Evolutionary conservation across 2,888 invertebrate species (phyloP).

Genomic region (Lordiphosa fenestrarum): DNA sequence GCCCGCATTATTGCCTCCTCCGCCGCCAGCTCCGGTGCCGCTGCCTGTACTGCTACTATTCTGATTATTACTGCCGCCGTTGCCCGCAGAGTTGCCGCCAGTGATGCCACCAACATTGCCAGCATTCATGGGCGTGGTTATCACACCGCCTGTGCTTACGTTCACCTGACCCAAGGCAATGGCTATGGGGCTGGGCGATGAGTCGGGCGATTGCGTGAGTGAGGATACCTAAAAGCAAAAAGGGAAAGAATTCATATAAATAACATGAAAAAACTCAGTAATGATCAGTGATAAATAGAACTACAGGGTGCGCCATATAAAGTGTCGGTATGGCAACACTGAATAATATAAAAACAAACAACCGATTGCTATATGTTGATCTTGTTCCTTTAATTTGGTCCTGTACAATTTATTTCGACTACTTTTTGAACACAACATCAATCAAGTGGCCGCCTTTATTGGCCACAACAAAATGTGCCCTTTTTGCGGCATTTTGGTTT

Average conservation of each 20-base stretch:
- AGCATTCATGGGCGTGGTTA: constrained; percentile 80
- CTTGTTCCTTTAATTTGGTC: too few species aligned
- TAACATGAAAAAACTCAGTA: neutral
- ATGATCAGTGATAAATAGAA: too few species aligned
- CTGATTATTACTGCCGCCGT: constrained; percentile 43
- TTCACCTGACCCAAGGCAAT: constrained; percentile 85
- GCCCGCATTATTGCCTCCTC: constrained; percentile 75
- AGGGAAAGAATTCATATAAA: constrained; percentile 3
- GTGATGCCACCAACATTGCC: constrained; percentile 78
- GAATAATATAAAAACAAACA: too few species aligned
- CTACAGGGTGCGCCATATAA: too few species aligned
- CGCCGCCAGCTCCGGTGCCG: constrained; percentile 65
- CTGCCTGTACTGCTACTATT: constrained; percentile 70
- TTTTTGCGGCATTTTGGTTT: too few species aligned
- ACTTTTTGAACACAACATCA: too few species aligned
- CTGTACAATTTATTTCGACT: too few species aligned
- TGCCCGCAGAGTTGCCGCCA: constrained; percentile 53
- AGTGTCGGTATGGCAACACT: too few species aligned
- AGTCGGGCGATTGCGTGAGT: constrained; percentile 94
- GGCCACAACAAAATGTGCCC: too few species aligned
- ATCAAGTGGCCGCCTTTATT: too few species aligned
- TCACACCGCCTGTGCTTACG: constrained; percentile 78
- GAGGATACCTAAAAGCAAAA: constrained; percentile 83
- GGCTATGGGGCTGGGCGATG: constrained; percentile 92
- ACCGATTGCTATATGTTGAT: too few species aligned